Evolutionary conservation across 2,888 invertebrate species (phyloP).

Genomic region (Seira sanloemensis): DNA sequence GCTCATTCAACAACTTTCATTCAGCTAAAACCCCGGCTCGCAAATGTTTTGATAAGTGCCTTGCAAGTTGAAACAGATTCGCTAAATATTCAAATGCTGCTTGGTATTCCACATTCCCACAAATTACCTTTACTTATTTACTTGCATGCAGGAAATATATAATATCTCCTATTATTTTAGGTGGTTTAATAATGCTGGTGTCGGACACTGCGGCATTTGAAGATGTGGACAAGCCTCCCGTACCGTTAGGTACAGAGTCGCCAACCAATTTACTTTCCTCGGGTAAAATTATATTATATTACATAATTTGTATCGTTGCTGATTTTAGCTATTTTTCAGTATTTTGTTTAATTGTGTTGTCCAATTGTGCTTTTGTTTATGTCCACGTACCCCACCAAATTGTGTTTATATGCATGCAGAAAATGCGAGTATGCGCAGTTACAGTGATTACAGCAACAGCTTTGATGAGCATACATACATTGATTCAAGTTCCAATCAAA

Average conservation of each 20-base stretch:
- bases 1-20: slow-evolving; percentile 79
- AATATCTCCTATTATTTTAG: slow-evolving; percentile 75
- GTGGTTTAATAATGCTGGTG: slow-evolving; percentile 85
- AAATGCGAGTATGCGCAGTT: slow-evolving; percentile 73
- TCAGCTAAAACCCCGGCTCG: slow-evolving; percentile 84
- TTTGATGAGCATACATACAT: slow-evolving; percentile 73
- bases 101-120: too few species aligned
- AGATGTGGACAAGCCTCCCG: slow-evolving; percentile 80
- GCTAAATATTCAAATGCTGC: slow-evolving; percentile 90
- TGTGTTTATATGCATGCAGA: slow-evolving; percentile 72
- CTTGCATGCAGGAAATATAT: neutral
- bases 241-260: slow-evolving; percentile 77
- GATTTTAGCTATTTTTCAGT: neutral
- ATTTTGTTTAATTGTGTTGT: slow-evolving; percentile 52
- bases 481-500: slow-evolving; percentile 66
- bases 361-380: slow-evolving; percentile 32
- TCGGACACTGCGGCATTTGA: slow-evolving; percentile 88
- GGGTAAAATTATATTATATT: slow-evolving; percentile 77
- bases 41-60: slow-evolving; percentile 89
- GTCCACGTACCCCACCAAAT: slow-evolving; percentile 37
- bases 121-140: too few species aligned
- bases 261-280: slow-evolving; percentile 83
- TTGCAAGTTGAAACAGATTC: slow-evolving; percentile 90
- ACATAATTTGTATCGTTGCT: slow-evolving; percentile 40
- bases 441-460: slow-evolving; percentile 74